Evolutionary conservation across 2,888 invertebrate species (phyloP).

Genomic region (Physocephala rufipes): DNA sequence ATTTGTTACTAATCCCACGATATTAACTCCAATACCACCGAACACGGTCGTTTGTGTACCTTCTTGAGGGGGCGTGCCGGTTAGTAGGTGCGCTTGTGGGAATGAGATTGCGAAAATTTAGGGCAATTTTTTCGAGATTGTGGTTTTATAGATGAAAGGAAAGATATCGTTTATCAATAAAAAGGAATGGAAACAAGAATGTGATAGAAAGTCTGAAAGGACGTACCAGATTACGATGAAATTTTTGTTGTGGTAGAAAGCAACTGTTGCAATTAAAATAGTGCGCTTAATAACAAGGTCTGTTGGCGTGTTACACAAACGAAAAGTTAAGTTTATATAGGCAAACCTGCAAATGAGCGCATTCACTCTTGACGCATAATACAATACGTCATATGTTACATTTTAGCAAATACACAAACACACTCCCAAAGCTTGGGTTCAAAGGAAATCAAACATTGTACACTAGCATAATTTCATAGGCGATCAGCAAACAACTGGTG

Average conservation of each 20-base stretch:
- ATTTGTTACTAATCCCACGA: conserved; percentile 42
- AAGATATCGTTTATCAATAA: not conserved
- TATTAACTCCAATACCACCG: conserved; percentile 36
- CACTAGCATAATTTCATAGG: conserved; percentile 43
- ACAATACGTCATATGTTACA: not conserved
- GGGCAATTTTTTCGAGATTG: not conserved
- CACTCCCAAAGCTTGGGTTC: conserved; percentile 2
- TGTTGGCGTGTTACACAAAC: conserved; percentile 4
- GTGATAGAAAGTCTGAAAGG: no score
- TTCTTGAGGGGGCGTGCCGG: not conserved
- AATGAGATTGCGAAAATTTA: conserved; percentile 15
- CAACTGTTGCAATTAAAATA: conserved; percentile 2
- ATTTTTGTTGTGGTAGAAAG: not conserved
- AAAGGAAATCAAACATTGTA: conserved; percentile 43
- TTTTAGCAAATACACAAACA: conserved; percentile 22
- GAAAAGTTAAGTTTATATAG: conserved; percentile 10
- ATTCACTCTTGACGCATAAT: no score
- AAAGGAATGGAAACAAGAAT: not conserved
- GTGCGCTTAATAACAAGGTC: conserved; percentile 5
- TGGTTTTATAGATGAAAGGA: not conserved
- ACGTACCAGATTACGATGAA: not conserved
- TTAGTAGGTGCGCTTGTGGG: not conserved
- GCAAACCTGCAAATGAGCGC: not conserved
- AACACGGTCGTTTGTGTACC: not conserved
- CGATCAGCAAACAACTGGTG: conserved; percentile 35